Percentiles rank a stretch among this genome's conserved stretches.
phyloP scores from a whole-genome alignment of 64 coral and sea anemone genomes.

The Pocillopora verrucosa region DNA sequence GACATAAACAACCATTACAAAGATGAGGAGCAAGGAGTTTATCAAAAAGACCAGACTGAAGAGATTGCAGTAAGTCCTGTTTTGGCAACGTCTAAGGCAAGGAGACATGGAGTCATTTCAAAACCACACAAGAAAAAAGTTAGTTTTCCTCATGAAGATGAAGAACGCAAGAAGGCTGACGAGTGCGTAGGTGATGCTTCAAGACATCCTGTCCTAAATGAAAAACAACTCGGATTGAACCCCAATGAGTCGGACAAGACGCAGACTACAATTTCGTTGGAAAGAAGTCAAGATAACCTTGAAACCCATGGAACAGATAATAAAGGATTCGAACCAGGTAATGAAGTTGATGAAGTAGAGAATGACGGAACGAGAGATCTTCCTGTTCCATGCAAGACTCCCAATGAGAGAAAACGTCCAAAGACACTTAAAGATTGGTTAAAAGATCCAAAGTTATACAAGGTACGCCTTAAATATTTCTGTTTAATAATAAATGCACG shows the following conservation, averaged over 20 bases:
- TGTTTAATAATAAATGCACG: too few relatives aligned
- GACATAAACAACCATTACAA: not conserved
- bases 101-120: not conserved
- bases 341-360: not conserved
- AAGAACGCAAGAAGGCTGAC: not conserved
- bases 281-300: not conserved
- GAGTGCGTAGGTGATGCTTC: not conserved
- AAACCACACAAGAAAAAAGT: not conserved
- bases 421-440: slow-evolving; percentile 16
- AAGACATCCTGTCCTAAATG: not conserved
- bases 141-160: not conserved
- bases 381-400: not conserved
- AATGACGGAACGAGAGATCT: not conserved
- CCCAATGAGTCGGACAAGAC: not conserved
- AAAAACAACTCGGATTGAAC: not conserved
- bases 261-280: not conserved
- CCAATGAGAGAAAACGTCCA: not conserved
- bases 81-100: not conserved
- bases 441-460: not conserved
- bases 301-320: not conserved
- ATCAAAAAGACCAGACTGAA: not conserved
- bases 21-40: not conserved
- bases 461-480: not conserved
- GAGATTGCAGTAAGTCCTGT: not conserved
- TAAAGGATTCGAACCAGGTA: not conserved